These are phyloP conservation scores for Lasaia peninsularis DNA, from an alignment of 1,140 invertebrate species.

Conservation along the genomic window DNA sequence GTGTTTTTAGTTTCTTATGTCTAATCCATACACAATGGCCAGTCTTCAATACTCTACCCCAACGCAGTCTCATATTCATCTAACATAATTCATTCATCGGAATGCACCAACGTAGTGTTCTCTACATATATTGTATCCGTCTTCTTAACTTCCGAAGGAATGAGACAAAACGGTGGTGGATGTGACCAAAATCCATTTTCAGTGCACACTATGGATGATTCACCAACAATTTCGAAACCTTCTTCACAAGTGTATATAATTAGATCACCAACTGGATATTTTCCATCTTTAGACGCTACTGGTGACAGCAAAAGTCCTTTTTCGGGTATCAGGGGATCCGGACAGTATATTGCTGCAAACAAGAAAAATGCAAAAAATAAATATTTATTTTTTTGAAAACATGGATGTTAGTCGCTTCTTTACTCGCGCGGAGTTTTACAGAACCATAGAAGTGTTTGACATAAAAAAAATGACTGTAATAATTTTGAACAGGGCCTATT, in stretches of 20 bases:
- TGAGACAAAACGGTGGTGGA: conserved; percentile 85
- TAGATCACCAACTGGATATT: conserved; percentile 86
- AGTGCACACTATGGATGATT: conserved; percentile 89
- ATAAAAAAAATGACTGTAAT: too few relatives aligned
- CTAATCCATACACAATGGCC: too few relatives aligned
- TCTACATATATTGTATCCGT: conserved; percentile 59
- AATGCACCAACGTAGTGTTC: conserved; percentile 59
- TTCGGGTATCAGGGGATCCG: conserved; percentile 83
- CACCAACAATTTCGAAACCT: conserved; percentile 85
- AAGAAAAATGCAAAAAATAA: conserved; percentile 18
- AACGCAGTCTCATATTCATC: not conserved
- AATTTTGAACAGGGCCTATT: too few relatives aligned
- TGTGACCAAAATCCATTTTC: conserved; percentile 93
- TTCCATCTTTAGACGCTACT: conserved; percentile 64
- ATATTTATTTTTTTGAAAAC: too few relatives aligned
- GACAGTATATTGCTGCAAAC: conserved; percentile 87
- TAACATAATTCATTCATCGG: conserved; percentile 41
- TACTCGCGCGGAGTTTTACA: too few relatives aligned
- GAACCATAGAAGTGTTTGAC: too few relatives aligned
- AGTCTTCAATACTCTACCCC: too few relatives aligned
- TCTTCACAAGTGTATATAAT: conserved; percentile 86
- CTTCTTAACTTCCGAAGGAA: conserved; percentile 67
- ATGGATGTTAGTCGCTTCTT: not conserved
- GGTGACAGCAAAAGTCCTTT: conserved; percentile 78
- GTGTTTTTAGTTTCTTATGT: too few relatives aligned